These are phyloP conservation scores for Sialis fuliginosa DNA, from an alignment of 2,888 invertebrate species.

Conservation along the genomic window DNA sequence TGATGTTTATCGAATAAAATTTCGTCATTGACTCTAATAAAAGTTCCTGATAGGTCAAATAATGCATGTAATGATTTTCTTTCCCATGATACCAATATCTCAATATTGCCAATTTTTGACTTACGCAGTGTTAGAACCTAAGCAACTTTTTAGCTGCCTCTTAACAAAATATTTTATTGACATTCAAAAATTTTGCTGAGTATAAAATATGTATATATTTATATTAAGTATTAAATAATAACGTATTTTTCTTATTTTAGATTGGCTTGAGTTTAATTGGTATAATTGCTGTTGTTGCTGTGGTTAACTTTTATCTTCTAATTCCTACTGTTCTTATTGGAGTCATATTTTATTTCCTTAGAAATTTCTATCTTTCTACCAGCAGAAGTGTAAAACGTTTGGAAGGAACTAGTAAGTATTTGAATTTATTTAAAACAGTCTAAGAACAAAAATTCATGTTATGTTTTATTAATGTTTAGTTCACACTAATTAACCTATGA, in stretches of 20 bases:
- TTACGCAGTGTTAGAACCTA: too few species aligned
- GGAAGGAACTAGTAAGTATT: slow-evolving; percentile 45
- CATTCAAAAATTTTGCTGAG: not conserved
- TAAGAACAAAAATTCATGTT: not conserved
- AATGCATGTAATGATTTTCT: too few species aligned
- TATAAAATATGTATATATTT: not conserved
- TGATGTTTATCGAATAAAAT: too few species aligned
- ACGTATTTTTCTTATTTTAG: slow-evolving; percentile 28
- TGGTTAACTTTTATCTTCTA: slow-evolving; percentile 52
- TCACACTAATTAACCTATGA: not conserved
- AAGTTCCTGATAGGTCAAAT: too few species aligned
- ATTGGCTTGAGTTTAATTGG: slow-evolving; percentile 47
- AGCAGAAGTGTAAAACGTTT: slow-evolving; percentile 56
- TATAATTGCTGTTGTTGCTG: slow-evolving; percentile 48
- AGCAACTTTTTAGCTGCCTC: too few species aligned
- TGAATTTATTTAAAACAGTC: not conserved
- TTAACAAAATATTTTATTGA: too few species aligned
- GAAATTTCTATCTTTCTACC: slow-evolving; percentile 52
- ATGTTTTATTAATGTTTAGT: too few species aligned
- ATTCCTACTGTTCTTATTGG: slow-evolving; percentile 46
- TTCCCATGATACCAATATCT: too few species aligned
- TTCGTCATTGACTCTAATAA: too few species aligned
- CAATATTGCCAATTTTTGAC: too few species aligned
- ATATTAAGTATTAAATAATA: too few species aligned
- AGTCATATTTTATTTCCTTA: slow-evolving; percentile 41